phyloP scores from a whole-genome alignment of 2,113 vertebrate genomes.

The Catharus minimus region DNA sequence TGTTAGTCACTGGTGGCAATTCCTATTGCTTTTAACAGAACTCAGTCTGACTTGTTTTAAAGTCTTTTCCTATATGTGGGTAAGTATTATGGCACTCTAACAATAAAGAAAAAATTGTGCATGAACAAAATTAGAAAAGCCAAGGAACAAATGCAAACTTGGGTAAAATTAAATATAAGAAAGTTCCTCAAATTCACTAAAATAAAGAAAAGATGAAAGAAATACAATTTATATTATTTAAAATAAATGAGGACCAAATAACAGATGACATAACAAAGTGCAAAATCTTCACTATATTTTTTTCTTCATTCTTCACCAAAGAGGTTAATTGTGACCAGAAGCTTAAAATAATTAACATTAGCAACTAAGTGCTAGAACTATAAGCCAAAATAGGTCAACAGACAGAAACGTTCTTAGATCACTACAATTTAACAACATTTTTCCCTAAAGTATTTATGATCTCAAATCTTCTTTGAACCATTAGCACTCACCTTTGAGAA shows the following conservation, averaged over 20 bases:
- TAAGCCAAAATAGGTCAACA: neutral
- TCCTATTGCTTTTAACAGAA: neutral
- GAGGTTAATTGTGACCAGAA: conserved; percentile 40
- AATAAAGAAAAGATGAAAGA: neutral
- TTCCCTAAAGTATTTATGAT: conserved; percentile 3
- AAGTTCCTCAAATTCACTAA: neutral
- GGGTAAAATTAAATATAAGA: neutral
- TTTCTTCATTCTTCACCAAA: neutral
- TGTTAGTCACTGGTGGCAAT: neutral
- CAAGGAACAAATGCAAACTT: neutral
- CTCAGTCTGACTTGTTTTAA: neutral
- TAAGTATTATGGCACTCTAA: neutral
- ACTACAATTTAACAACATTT: neutral
- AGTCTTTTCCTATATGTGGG: neutral
- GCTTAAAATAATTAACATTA: conserved; percentile 2
- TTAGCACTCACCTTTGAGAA: neutral
- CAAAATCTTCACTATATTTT: neutral
- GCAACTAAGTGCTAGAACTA: neutral
- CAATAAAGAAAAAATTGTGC: neutral
- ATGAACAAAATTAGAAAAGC: neutral
- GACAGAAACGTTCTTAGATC: neutral
- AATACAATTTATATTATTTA: neutral
- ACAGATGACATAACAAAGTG: neutral
- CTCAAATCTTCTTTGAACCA: neutral
- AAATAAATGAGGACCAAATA: neutral